Evolutionary conservation across 2,888 invertebrate genomes (phyloP).

Genomic region (Norana najaformis): DNA sequence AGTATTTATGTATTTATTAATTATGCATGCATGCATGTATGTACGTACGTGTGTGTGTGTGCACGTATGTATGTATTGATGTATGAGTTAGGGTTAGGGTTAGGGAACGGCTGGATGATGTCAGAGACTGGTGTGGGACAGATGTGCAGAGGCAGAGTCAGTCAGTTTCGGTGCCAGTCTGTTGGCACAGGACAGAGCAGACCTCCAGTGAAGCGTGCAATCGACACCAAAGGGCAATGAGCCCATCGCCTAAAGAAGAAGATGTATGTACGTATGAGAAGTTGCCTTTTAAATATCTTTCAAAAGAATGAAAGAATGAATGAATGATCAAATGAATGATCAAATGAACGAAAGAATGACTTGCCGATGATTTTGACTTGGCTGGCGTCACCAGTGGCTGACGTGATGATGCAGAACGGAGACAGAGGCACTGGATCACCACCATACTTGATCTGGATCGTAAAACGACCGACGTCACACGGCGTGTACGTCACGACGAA

Average conservation of each 20-base stretch:
- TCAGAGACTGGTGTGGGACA: too few relatives aligned
- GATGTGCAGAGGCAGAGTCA: too few relatives aligned
- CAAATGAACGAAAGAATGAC: slow-evolving; percentile 25
- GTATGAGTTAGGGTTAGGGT: neutral
- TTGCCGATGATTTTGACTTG: slow-evolving; percentile 60
- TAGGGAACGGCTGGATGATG: too few relatives aligned
- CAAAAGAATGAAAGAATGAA: neutral
- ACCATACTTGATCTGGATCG: slow-evolving; percentile 77
- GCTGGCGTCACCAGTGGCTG: slow-evolving; percentile 71
- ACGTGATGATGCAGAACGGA: slow-evolving; percentile 77
- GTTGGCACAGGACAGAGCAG: too few relatives aligned
- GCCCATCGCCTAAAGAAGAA: too few relatives aligned
- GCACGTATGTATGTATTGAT: neutral
- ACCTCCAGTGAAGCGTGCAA: too few relatives aligned
- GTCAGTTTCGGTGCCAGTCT: too few relatives aligned
- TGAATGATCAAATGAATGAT: neutral
- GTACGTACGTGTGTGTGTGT: neutral
- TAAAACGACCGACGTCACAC: slow-evolving; percentile 79
- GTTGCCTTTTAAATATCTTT: too few relatives aligned
- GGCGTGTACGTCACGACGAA: slow-evolving; percentile 77
- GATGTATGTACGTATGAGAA: too few relatives aligned
- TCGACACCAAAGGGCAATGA: too few relatives aligned
- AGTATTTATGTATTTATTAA: too few relatives aligned
- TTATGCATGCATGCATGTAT: neutral
- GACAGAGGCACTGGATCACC: slow-evolving; percentile 77